Evolutionary conservation across 1,140 invertebrate genomes (phyloP).

Genomic region (Ostrea edulis): DNA sequence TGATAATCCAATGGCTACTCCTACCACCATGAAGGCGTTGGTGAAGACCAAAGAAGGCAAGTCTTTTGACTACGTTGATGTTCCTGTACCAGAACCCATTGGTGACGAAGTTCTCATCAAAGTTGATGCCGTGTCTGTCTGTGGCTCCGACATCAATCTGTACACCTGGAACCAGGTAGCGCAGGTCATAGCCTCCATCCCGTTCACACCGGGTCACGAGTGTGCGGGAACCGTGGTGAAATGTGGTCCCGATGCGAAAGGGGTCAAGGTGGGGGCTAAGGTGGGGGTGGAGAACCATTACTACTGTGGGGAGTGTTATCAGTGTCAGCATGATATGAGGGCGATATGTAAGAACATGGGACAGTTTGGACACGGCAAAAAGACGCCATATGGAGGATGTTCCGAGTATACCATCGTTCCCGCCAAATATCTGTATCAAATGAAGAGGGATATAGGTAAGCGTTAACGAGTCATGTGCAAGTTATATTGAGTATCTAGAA

Average conservation of each 20-base stretch:
- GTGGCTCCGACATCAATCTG: slow-evolving; percentile 74
- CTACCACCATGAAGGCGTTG: slow-evolving; percentile 72
- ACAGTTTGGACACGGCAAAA: slow-evolving; percentile 75
- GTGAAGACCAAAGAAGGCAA: slow-evolving; percentile 69
- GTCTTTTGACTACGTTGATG: slow-evolving; percentile 69
- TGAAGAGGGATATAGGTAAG: slow-evolving; percentile 70
- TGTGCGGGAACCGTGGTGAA: slow-evolving; percentile 75
- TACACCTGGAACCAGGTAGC: slow-evolving; percentile 75
- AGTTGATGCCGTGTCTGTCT: slow-evolving; percentile 73
- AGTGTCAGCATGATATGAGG: slow-evolving; percentile 69
- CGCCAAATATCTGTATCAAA: slow-evolving; percentile 69
- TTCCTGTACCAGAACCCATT: slow-evolving; percentile 69
- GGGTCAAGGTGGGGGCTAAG: slow-evolving; percentile 63
- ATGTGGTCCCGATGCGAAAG: slow-evolving; percentile 68
- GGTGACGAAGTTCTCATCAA: slow-evolving; percentile 72
- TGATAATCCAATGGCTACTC: slow-evolving; percentile 59
- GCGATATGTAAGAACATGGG: slow-evolving; percentile 76
- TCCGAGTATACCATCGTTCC: slow-evolving; percentile 74
- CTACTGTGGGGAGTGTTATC: slow-evolving; percentile 73
- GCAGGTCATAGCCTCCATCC: slow-evolving; percentile 71
- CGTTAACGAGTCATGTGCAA: background rate
- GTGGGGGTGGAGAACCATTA: slow-evolving; percentile 77
- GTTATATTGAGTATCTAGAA: background rate
- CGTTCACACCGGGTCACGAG: slow-evolving; percentile 76
- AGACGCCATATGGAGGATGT: slow-evolving; percentile 73